Evolutionary conservation across 2,888 invertebrate species (phyloP).

Genomic region (Dasysyrphus albostriatus): DNA sequence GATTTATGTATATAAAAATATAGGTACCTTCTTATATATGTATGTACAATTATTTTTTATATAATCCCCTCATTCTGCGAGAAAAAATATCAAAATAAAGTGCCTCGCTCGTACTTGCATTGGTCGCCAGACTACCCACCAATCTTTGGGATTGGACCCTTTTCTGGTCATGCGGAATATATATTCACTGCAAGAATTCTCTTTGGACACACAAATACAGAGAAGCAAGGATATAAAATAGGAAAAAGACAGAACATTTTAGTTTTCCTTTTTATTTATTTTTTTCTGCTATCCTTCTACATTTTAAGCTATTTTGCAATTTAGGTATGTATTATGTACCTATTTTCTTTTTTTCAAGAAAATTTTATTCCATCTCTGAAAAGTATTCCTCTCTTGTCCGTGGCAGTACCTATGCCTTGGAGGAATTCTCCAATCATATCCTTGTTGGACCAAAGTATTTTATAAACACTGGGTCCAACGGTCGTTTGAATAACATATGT

Average conservation of each 20-base stretch:
- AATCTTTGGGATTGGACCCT: constrained; percentile 67
- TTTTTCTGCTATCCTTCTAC: constrained; percentile 1
- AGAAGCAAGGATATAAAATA: constrained; percentile 50
- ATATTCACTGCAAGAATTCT: constrained; percentile 52
- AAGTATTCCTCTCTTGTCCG: not conserved
- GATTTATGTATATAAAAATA: constrained; percentile 8
- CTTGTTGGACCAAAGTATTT: not conserved
- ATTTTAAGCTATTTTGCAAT: constrained; percentile 6
- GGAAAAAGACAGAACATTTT: constrained; percentile 56
- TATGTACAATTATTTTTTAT: constrained; percentile 8
- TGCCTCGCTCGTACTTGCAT: constrained; percentile 65
- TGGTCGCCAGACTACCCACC: constrained; percentile 68
- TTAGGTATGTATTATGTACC: not conserved
- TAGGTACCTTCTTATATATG: not conserved
- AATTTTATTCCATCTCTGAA: not conserved
- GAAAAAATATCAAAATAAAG: constrained; percentile 11
- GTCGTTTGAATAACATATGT: not conserved
- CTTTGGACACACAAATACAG: constrained; percentile 53
- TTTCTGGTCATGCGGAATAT: constrained; percentile 75
- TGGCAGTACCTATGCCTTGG: not conserved
- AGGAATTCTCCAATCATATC: not conserved
- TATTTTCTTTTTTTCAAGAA: not conserved
- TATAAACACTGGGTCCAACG: not conserved
- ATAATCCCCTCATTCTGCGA: constrained; percentile 23
- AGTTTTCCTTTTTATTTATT: constrained; percentile 41